Evolutionary conservation across 2,888 invertebrate species (phyloP), one percentile per base, ranked within the genome.

Genomic region (Boloria euphrosyne): DNA sequence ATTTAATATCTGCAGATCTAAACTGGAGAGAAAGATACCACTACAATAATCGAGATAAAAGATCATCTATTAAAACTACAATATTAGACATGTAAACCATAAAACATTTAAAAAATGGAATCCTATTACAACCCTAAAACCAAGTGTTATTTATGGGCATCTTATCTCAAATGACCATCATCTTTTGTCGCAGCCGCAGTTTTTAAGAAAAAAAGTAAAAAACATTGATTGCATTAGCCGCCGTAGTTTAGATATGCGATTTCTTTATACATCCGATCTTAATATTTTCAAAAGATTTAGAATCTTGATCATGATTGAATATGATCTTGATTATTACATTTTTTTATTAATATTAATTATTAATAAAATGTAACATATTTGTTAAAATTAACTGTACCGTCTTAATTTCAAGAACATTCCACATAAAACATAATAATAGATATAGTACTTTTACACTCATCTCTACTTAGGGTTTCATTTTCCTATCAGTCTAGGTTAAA

Each of bases 191-290:
- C 74, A 74, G 83, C 89, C 87, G 86, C 84, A 74, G 76, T 86
- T 84, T 79, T 73, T 67, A 65, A 69, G 70, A 78, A 78, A 74
- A 80, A 86, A 80, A 85, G 84, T 85, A 78, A 77, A 80, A 74
- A 79, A 76, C 79, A 67, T 73, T 79, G 84, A 82, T 83, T 78
- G 79, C 80, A 70, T 79, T 79, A 76, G 79, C 75, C 81, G 78
- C 67, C 76, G 78, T 80, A 81, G 85, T 83, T 84, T 81, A 38
- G 16, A 17, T 13, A 78, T 78, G 88, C 87, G 80, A 86, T 74
- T 85, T 82, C 85, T 86, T 86, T 88, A 84, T 83, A 88, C 89
- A 90, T 89, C 59, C 68, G 65, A 89, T 89, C 89, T 90, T 87
- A 85, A 88, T 85, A 77, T 80, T 77, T 80, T 82, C 78, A 81